A percentile compares a stretch with the other conserved stretches of the same genome.
Conservation (phyloP, 2,888 invertebrate genomes). For the Tryphoninae sp. region DNA sequence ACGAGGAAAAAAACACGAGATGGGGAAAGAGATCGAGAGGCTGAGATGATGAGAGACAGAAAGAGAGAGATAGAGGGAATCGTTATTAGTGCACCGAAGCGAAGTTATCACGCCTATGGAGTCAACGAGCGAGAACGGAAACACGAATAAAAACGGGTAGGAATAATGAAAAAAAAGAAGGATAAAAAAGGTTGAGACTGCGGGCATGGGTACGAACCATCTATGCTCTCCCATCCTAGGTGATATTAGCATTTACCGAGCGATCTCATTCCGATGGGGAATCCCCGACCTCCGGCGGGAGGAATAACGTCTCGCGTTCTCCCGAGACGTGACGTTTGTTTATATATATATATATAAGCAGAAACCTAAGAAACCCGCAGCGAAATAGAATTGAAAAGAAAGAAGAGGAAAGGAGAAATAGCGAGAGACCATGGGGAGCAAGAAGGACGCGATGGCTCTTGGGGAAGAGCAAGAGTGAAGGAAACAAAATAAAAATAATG, state of each 20-base stretch:
- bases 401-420: slow-evolving; percentile 10
- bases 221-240: slow-evolving; percentile 42
- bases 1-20: slow-evolving; percentile 7
- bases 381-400: slow-evolving; percentile 40
- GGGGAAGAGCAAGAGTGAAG: slow-evolving; percentile 14
- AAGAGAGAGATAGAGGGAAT: slow-evolving; percentile 20
- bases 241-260: slow-evolving; percentile 67
- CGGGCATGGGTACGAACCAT: slow-evolving; percentile 40
- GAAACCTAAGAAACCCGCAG: slow-evolving; percentile 1
- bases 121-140: slow-evolving; percentile 37
- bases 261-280: slow-evolving; percentile 64
- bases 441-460: not conserved
- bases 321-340: not conserved
- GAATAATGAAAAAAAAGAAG: slow-evolving; percentile 3
- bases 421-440: not conserved
- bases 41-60: not conserved
- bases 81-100: slow-evolving; percentile 44
- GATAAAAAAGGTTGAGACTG: slow-evolving; percentile 1
- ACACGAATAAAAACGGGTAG: slow-evolving; percentile 11
- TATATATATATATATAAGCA: not conserved
- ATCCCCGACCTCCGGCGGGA: slow-evolving; percentile 36
- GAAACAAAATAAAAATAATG: slow-evolving; percentile 4
- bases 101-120: slow-evolving; percentile 4
- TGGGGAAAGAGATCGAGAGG: not conserved
- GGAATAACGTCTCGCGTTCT: slow-evolving; percentile 18